Conservation (phyloP, 1,140 invertebrate genomes). For the Vollenhovia emeryi region DNA sequence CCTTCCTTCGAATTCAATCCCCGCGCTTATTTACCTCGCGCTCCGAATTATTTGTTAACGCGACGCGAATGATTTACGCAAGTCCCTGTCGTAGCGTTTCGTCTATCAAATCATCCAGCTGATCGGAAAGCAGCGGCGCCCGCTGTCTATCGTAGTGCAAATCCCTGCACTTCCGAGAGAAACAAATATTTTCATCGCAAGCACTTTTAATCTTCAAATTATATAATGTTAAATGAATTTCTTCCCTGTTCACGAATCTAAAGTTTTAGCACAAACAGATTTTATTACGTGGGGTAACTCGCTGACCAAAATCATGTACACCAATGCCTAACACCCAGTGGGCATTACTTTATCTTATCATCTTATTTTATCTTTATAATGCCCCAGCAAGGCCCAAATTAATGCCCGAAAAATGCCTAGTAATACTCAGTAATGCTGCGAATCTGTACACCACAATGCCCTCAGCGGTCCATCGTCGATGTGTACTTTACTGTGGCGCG, state of each 20-base stretch:
- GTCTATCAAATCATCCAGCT: conserved; percentile 49
- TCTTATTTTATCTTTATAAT: too few relatives aligned
- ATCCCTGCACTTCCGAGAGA: neutral
- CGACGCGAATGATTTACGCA: conserved; percentile 50
- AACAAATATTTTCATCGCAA: conserved; percentile 12
- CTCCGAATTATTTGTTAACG: conserved; percentile 59
- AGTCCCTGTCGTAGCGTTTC: conserved; percentile 13
- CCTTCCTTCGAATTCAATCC: conserved; percentile 21
- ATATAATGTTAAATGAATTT: neutral
- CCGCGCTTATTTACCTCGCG: conserved; percentile 33
- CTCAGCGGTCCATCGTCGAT: too few relatives aligned
- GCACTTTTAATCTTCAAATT: neutral
- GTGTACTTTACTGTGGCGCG: too few relatives aligned
- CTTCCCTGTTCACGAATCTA: neutral
- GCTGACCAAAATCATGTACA: too few relatives aligned
- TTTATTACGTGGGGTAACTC: too few relatives aligned
- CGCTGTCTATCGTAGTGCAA: neutral
- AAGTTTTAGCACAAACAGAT: neutral
- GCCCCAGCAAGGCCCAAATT: too few relatives aligned
- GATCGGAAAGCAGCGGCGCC: conserved; percentile 13
- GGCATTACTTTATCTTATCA: too few relatives aligned
- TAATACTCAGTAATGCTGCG: too few relatives aligned
- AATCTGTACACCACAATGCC: too few relatives aligned
- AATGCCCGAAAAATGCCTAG: too few relatives aligned
- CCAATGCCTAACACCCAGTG: too few relatives aligned